phyloP scores from a whole-genome alignment of 2,888 invertebrate species.

The Pollenia angustigena region DNA sequence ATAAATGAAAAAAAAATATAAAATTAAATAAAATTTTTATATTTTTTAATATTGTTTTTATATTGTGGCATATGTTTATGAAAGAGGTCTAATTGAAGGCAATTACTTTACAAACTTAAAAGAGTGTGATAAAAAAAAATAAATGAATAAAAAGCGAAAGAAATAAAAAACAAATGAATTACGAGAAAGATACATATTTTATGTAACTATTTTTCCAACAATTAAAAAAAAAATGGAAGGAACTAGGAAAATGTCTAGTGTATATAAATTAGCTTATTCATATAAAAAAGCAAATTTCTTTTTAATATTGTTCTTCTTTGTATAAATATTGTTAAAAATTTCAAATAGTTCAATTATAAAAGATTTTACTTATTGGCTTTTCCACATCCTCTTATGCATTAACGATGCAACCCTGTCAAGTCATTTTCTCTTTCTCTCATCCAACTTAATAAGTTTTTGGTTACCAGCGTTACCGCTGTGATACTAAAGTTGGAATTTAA shows the following conservation, averaged over 20 bases:
- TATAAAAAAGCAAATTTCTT: too few relatives aligned
- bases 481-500: too few relatives aligned
- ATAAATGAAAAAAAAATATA: slow-evolving; percentile 23
- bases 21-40: slow-evolving; percentile 26
- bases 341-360: too few relatives aligned
- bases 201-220: too few relatives aligned
- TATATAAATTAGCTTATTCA: too few relatives aligned
- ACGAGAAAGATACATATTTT: not conserved
- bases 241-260: too few relatives aligned
- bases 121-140: slow-evolving; percentile 27
- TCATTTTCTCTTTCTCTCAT: not conserved
- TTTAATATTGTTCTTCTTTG: too few relatives aligned
- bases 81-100: slow-evolving; percentile 63
- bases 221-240: too few relatives aligned
- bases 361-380: too few relatives aligned
- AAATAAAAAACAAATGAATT: not conserved
- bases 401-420: slow-evolving; percentile 2
- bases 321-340: too few relatives aligned
- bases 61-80: slow-evolving; percentile 18
- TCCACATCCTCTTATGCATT: not conserved
- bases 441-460: too few relatives aligned
- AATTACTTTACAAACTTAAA: slow-evolving; percentile 60
- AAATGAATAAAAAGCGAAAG: slow-evolving; percentile 1
- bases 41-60: slow-evolving; percentile 28
- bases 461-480: too few relatives aligned